Evolutionary conservation across 2,113 vertebrate species (phyloP).

Genomic region (Prolemur simus): DNA sequence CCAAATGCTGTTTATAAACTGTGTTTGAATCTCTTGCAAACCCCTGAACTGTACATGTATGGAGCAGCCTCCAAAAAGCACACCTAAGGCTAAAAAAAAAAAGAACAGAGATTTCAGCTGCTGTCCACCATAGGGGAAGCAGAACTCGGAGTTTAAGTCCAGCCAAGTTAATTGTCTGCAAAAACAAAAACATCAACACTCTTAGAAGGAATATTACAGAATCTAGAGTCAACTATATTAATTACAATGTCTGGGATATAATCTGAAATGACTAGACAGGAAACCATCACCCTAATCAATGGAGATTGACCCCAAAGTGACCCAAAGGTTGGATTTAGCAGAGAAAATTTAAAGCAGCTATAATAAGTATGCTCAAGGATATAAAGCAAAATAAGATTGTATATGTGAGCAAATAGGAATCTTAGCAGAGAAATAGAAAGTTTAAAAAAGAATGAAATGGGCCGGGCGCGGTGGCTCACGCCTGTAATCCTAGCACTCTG

Average conservation of each 20-base stretch:
- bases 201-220: not conserved
- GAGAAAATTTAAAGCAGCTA: constrained; percentile 35
- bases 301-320: not conserved
- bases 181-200: not conserved
- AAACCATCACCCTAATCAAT: not conserved
- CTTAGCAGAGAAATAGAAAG: constrained; percentile 27
- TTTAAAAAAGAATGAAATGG: not conserved
- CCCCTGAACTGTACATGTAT: not conserved
- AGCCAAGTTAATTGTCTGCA: not conserved
- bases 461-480: too few relatives aligned
- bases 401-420: constrained; percentile 4
- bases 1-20: not conserved
- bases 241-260: not conserved
- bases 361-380: not conserved
- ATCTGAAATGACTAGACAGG: not conserved
- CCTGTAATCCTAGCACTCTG: too few relatives aligned
- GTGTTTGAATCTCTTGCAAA: not conserved
- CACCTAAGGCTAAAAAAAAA: not conserved
- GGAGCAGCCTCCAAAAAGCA: not conserved
- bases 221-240: not conserved
- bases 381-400: not conserved
- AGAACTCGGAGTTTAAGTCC: not conserved
- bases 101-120: not conserved
- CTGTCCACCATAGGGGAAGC: not conserved
- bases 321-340: not conserved